These are phyloP conservation scores for Myotis vivesi DNA, from an alignment of 2,797 vertebrate genomes.

Conservation along the genomic window DNA sequence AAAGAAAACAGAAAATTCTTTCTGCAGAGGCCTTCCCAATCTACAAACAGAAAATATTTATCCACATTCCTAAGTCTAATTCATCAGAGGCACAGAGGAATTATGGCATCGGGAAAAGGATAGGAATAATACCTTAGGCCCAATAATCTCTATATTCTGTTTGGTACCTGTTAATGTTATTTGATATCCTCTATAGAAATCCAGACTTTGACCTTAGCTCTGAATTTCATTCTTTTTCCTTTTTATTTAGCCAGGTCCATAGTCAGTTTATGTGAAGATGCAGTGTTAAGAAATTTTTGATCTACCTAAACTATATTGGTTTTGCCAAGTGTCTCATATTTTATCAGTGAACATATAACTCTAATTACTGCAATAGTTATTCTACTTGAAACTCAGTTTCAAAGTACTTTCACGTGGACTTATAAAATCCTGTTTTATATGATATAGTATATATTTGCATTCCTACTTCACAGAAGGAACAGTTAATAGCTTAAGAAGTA, in stretches of 20 bases:
- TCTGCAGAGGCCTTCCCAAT: not conserved
- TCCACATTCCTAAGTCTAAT: not conserved
- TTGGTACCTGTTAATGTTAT: not conserved
- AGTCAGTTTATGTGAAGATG: not conserved
- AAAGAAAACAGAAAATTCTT: not conserved
- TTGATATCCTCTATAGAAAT: not conserved
- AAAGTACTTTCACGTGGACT: not conserved
- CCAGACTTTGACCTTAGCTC: not conserved
- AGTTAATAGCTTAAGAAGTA: not conserved
- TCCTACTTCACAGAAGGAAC: not conserved
- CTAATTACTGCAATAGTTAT: not conserved
- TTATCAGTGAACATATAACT: not conserved
- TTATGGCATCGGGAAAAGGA: not conserved
- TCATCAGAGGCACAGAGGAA: not conserved
- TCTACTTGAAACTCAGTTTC: not conserved
- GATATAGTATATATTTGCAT: not conserved
- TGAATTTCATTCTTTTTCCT: not conserved
- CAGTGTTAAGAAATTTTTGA: not conserved
- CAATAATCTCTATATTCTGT: not conserved
- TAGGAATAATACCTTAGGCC: not conserved
- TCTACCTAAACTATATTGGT: not conserved
- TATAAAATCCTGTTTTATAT: not conserved
- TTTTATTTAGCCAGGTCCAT: not conserved
- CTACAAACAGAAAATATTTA: not conserved
- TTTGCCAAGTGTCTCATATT: not conserved